phyloP scores from a whole-genome alignment of 2,888 invertebrate genomes.

The Lottia scabra region DNA sequence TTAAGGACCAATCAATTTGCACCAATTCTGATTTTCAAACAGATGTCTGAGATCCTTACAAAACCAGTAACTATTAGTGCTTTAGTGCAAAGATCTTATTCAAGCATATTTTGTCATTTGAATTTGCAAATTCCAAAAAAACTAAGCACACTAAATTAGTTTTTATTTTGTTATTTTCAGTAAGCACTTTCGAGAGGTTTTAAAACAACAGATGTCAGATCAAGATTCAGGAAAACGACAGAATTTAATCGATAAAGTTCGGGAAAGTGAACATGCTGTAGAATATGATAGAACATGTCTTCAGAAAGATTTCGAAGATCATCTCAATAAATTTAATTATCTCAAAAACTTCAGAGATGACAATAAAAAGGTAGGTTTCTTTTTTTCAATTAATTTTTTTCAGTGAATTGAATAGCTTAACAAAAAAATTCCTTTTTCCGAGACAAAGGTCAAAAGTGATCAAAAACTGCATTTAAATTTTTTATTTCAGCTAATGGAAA shows the following conservation, averaged over 20 bases:
- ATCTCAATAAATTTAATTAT: slow-evolving; percentile 51
- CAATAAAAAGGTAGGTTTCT: slow-evolving; percentile 59
- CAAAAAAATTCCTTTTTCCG: too few relatives aligned
- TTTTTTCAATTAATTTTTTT: neutral
- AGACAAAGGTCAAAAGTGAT: too few relatives aligned
- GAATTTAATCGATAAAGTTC: slow-evolving; percentile 42
- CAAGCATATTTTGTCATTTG: too few relatives aligned
- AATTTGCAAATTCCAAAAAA: too few relatives aligned
- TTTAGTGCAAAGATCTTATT: too few relatives aligned
- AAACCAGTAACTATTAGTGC: too few relatives aligned
- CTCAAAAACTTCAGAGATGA: slow-evolving; percentile 61
- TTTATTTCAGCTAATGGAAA: slow-evolving; percentile 62
- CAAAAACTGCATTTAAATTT: neutral
- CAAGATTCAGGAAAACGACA: slow-evolving; percentile 37
- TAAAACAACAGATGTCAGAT: slow-evolving; percentile 66
- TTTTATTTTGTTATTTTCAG: slow-evolving; percentile 33
- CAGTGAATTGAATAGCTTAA: too few relatives aligned
- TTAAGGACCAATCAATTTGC: too few relatives aligned
- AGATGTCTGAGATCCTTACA: too few relatives aligned
- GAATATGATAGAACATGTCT: slow-evolving; percentile 54
- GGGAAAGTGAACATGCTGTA: slow-evolving; percentile 58
- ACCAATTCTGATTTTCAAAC: too few relatives aligned
- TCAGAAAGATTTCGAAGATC: slow-evolving; percentile 49
- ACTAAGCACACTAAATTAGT: too few relatives aligned
- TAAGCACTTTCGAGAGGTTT: slow-evolving; percentile 58